These are phyloP conservation scores for Trichomycterus rosablanca DNA, from an alignment of 2,113 vertebrate species.

Conservation along the genomic window DNA sequence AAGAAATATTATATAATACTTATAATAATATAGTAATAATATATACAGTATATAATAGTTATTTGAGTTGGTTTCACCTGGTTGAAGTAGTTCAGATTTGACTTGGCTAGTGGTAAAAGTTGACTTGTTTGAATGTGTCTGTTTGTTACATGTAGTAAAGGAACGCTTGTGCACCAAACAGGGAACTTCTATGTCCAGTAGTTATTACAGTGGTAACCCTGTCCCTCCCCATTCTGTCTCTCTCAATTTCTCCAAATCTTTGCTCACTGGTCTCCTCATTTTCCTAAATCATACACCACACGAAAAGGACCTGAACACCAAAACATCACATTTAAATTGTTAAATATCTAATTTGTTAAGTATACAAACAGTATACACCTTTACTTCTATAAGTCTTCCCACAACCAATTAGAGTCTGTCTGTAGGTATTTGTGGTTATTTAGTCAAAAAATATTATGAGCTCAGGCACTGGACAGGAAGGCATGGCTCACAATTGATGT, in stretches of 20 bases:
- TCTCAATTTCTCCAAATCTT: not conserved
- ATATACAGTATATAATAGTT: too few relatives aligned
- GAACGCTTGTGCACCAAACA: slow-evolving; percentile 63
- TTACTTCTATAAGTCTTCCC: too few relatives aligned
- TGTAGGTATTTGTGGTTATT: too few relatives aligned
- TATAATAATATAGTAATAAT: too few relatives aligned
- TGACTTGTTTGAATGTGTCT: slow-evolving; percentile 28
- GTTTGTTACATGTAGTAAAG: slow-evolving; percentile 56
- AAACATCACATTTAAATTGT: too few relatives aligned
- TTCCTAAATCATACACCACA: slow-evolving; percentile 16
- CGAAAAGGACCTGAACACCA: too few relatives aligned
- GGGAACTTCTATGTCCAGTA: slow-evolving; percentile 59
- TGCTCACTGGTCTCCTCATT: slow-evolving; percentile 16
- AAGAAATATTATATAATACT: too few relatives aligned
- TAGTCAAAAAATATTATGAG: too few relatives aligned
- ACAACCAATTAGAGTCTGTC: too few relatives aligned
- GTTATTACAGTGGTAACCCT: slow-evolving; percentile 63
- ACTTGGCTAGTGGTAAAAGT: not conserved
- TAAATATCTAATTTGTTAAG: too few relatives aligned
- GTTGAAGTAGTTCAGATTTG: slow-evolving; percentile 17
- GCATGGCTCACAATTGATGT: too few relatives aligned
- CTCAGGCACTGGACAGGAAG: too few relatives aligned
- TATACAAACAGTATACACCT: not conserved
- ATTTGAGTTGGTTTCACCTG: not conserved
- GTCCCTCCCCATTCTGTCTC: slow-evolving; percentile 25